Percentiles rank a stretch among this genome's conserved stretches.
Conservation (phyloP, 2,888 invertebrate genomes). For the Leptarthrus brevirostris region DNA sequence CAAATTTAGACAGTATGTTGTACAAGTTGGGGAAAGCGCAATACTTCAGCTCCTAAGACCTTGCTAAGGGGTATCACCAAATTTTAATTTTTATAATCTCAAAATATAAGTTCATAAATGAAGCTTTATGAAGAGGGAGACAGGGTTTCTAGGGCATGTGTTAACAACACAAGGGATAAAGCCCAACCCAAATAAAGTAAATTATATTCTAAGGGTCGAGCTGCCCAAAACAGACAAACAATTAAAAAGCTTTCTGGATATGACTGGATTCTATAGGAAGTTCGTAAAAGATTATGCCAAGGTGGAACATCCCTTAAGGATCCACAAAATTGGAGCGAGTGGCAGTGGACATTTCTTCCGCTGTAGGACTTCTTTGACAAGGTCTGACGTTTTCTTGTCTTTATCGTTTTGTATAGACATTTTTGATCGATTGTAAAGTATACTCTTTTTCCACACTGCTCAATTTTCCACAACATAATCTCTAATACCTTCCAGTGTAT, state of each 20-base stretch:
- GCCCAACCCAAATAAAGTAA: constrained; percentile 39
- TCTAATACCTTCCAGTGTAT: too few species aligned
- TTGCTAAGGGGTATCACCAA: neutral
- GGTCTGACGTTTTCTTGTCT: too few species aligned
- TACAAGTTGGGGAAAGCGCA: neutral
- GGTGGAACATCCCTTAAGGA: constrained; percentile 50
- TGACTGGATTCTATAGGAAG: constrained; percentile 51
- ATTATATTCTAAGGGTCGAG: constrained; percentile 3
- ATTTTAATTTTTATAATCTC: neutral
- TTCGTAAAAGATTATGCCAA: constrained; percentile 49
- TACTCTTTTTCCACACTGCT: too few species aligned
- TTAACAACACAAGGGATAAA: neutral
- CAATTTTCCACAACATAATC: too few species aligned
- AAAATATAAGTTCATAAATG: constrained; percentile 7
- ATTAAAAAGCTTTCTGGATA: constrained; percentile 51
- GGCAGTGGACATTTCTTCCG: too few species aligned
- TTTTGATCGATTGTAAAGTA: too few species aligned
- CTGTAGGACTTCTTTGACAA: too few species aligned
- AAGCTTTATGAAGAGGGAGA: constrained; percentile 15
- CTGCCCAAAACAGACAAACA: constrained; percentile 50
- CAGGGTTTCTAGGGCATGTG: constrained; percentile 27
- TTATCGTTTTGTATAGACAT: too few species aligned
- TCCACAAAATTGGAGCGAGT: too few species aligned
- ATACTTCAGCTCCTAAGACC: neutral
- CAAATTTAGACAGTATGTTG: neutral